Percentiles rank a stretch among this genome's conserved stretches.
Evolutionary conservation across 2,113 vertebrate species (phyloP).

Genomic region (Myiagra hebetior): DNA sequence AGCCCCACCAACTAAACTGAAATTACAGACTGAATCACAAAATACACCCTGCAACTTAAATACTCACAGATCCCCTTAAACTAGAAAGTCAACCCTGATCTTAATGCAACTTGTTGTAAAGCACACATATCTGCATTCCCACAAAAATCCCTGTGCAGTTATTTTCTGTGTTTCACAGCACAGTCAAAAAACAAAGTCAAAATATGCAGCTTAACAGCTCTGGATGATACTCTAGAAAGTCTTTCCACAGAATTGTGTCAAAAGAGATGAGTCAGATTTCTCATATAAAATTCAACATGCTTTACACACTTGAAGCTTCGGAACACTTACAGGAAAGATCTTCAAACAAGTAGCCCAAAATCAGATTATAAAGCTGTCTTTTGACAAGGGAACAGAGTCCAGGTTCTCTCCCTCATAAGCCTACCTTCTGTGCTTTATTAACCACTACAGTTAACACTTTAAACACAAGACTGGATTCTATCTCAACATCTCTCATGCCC

Average conservation of each 20-base stretch:
- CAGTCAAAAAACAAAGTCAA: not conserved
- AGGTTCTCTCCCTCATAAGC: not conserved
- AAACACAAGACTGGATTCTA: not conserved
- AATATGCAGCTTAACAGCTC: not conserved
- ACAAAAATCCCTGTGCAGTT: not conserved
- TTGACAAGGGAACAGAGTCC: not conserved
- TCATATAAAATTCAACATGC: not conserved
- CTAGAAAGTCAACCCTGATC: not conserved
- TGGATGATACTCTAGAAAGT: not conserved
- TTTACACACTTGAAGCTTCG: not conserved
- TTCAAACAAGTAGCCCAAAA: not conserved
- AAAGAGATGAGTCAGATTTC: not conserved
- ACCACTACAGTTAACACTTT: not conserved
- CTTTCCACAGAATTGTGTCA: not conserved
- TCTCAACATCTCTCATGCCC: not conserved
- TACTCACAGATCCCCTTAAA: not conserved
- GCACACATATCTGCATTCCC: not conserved
- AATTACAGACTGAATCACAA: not conserved
- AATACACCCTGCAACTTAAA: not conserved
- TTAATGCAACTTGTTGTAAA: not conserved
- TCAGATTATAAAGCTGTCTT: not conserved
- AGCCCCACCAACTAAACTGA: not conserved
- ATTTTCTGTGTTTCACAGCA: not conserved
- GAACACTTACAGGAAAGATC: not conserved
- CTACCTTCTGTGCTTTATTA: not conserved